phyloP scores from a whole-genome alignment of 2,888 invertebrate species.

The Anodontia alba region DNA sequence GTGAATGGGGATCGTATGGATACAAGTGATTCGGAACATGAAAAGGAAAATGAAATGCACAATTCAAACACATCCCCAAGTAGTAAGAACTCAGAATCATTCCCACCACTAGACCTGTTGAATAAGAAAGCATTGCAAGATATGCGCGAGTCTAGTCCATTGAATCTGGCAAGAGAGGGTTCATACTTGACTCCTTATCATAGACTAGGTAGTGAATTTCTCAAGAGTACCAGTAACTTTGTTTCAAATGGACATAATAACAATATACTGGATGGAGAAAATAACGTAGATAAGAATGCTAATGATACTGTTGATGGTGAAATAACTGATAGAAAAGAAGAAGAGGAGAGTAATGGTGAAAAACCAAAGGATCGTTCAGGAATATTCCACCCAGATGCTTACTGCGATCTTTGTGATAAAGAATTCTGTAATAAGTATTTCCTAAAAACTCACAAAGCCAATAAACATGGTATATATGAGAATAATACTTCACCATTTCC shows the following conservation, averaged over 20 bases:
- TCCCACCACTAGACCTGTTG: conserved; percentile 50
- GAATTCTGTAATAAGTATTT: conserved; percentile 99
- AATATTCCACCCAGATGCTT: conserved; percentile 98
- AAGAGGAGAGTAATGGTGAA: conserved; percentile 32
- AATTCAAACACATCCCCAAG: conserved; percentile 54
- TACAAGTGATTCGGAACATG: conserved; percentile 57
- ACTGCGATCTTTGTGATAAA: conserved; percentile 98
- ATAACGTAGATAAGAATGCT: conserved; percentile 58
- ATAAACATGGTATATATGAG: conserved; percentile 94
- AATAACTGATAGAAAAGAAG: conserved; percentile 44
- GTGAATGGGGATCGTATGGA: conserved; percentile 60
- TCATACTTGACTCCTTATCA: conserved; percentile 86
- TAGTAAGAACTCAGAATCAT: conserved; percentile 61
- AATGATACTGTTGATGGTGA: conserved; percentile 62
- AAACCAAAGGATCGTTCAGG: conserved; percentile 52
- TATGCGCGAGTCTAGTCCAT: conserved; percentile 33
- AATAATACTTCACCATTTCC: conserved; percentile 74
- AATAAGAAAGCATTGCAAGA: conserved; percentile 24
- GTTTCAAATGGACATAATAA: conserved; percentile 72
- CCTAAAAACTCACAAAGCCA: conserved; percentile 98
- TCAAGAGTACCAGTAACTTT: conserved; percentile 66
- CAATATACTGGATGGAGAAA: conserved; percentile 58
- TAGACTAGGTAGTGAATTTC: conserved; percentile 94
- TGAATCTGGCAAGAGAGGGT: conserved; percentile 51
- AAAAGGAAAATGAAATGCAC: conserved; percentile 69